These are phyloP conservation scores for Galerucella nymphaeae DNA, from an alignment of 2,888 invertebrate genomes.

Conservation along the genomic window DNA sequence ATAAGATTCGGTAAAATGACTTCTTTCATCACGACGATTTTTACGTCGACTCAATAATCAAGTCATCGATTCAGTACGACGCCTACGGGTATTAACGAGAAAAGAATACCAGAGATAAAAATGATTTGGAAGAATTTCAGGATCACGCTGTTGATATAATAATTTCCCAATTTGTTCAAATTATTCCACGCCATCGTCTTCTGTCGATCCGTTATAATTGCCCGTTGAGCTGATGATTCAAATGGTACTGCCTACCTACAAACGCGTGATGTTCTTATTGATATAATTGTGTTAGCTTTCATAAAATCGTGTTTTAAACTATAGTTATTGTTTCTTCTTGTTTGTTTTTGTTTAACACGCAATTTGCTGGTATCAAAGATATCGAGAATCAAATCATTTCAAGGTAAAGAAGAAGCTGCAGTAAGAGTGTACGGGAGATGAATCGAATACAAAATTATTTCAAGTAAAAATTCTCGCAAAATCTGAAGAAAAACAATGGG, in stretches of 20 bases:
- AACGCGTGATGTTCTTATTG: not conserved
- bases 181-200: slow-evolving; percentile 12
- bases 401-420: too few species aligned
- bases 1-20: slow-evolving; percentile 7
- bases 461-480: too few species aligned
- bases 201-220: slow-evolving; percentile 9
- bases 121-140: not conserved
- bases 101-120: not conserved
- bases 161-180: slow-evolving; percentile 10
- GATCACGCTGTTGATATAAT: slow-evolving; percentile 13
- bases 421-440: too few species aligned
- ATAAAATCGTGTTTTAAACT: slow-evolving; percentile 7
- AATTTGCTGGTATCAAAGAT: too few species aligned
- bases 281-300: not conserved
- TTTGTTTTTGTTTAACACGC: not conserved
- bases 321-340: not conserved
- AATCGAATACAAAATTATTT: too few species aligned
- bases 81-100: not conserved
- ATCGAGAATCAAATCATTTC: too few species aligned
- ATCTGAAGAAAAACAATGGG: too few species aligned
- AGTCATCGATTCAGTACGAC: not conserved
- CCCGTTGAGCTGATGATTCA: not conserved
- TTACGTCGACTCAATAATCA: slow-evolving; percentile 5
- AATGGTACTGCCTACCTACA: not conserved
- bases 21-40: not conserved